Evolutionary conservation across 2,888 invertebrate genomes (phyloP).

Genomic region (Parochlus steinenii): DNA sequence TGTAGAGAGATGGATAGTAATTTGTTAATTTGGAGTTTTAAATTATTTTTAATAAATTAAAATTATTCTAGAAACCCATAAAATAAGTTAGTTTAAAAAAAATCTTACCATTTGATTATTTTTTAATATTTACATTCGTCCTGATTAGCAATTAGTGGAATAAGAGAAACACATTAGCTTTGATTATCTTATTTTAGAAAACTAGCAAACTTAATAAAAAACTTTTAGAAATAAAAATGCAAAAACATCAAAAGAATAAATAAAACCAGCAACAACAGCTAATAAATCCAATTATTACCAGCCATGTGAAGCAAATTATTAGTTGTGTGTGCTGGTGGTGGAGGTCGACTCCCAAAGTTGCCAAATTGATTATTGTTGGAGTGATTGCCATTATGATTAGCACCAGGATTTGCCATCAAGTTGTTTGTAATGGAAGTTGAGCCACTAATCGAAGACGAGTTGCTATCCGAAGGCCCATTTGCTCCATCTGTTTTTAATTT

Average conservation of each 20-base stretch:
- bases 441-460: no score
- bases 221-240: neutral
- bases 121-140: slow-evolving; percentile 10
- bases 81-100: neutral
- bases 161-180: neutral
- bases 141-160: neutral
- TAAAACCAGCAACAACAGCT: slow-evolving; percentile 2
- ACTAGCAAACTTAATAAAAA: neutral
- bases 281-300: slow-evolving; percentile 35
- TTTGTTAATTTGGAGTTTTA: slow-evolving; percentile 9
- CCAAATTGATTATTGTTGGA: slow-evolving; percentile 34
- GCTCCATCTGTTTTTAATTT: neutral
- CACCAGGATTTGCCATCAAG: slow-evolving; percentile 15
- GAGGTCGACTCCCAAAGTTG: slow-evolving; percentile 36
- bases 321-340: slow-evolving; percentile 54
- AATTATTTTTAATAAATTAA: neutral
- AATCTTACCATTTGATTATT: neutral
- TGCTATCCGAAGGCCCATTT: no score
- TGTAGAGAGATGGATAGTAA: slow-evolving; percentile 25
- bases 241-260: neutral
- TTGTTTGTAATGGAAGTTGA: neutral
- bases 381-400: slow-evolving; percentile 7
- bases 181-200: neutral
- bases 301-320: slow-evolving; percentile 70
- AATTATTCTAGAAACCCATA: slow-evolving; percentile 13